phyloP scores from a whole-genome alignment of 2,797 vertebrate species.

The Perodicticus potto region DNA sequence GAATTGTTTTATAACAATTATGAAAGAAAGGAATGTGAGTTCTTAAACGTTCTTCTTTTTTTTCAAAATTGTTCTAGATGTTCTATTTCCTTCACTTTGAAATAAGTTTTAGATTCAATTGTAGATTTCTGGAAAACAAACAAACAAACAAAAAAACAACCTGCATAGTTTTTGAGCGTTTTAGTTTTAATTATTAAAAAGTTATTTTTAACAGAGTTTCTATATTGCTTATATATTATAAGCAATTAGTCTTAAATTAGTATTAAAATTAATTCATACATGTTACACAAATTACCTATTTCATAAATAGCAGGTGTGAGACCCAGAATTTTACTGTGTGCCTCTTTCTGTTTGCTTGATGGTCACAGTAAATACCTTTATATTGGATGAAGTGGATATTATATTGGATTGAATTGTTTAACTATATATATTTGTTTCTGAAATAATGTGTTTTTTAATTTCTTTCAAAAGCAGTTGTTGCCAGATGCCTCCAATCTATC shows the following conservation, averaged over 20 bases:
- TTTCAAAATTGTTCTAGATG: neutral
- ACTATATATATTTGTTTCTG: neutral
- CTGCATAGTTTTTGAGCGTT: neutral
- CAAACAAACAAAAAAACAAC: neutral
- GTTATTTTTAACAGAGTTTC: neutral
- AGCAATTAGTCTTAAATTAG: neutral
- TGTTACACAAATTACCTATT: neutral
- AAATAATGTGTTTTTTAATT: neutral
- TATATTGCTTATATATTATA: neutral
- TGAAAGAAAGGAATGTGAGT: neutral
- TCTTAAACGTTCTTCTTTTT: neutral
- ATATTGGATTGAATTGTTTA: neutral
- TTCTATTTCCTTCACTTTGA: neutral
- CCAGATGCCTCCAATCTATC: neutral
- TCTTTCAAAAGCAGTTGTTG: neutral
- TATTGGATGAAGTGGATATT: neutral
- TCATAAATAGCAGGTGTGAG: neutral
- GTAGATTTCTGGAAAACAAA: neutral
- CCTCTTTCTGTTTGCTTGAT: neutral
- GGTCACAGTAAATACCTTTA: neutral
- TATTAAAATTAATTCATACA: neutral
- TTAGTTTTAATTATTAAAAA: neutral
- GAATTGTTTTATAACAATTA: neutral
- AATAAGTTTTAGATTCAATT: neutral
- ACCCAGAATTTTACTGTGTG: neutral